Evolutionary conservation across 2,888 invertebrate genomes (phyloP).

Genomic region (Andrena bucephala): DNA sequence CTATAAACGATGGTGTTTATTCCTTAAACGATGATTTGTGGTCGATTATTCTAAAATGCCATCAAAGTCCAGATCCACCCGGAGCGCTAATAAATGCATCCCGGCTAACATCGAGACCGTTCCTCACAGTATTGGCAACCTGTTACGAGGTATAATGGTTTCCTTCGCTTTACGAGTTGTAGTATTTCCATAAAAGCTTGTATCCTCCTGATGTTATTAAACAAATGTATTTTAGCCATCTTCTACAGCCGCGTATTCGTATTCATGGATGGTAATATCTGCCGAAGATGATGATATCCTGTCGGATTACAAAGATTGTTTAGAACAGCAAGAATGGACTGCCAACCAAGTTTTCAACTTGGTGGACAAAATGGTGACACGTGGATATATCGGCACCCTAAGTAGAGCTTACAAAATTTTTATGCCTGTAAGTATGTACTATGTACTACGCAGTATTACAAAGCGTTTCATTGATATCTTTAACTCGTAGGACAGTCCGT

Average conservation of each 20-base stretch:
- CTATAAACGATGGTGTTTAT: constrained; percentile 84
- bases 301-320: constrained; percentile 73
- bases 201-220: not conserved
- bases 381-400: constrained; percentile 87
- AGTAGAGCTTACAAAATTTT: constrained; percentile 90
- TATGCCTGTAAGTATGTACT: constrained; percentile 86
- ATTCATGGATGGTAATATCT: constrained; percentile 81
- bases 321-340: constrained; percentile 80
- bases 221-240: constrained; percentile 74
- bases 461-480: constrained; percentile 13
- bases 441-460: not conserved
- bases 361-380: constrained; percentile 86
- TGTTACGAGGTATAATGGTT: constrained; percentile 88
- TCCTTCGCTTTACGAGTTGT: not conserved
- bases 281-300: constrained; percentile 68
- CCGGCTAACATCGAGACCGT: constrained; percentile 87
- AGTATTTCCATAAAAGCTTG: not conserved
- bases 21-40: constrained; percentile 86
- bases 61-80: constrained; percentile 90
- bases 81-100: constrained; percentile 88
- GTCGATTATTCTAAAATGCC: constrained; percentile 88
- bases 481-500: constrained; percentile 88
- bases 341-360: constrained; percentile 84
- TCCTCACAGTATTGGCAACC: constrained; percentile 89
- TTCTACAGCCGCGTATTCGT: constrained; percentile 79